These are phyloP conservation scores for Rhysida immarginata DNA, from an alignment of 1,140 invertebrate genomes.

Conservation along the genomic window DNA sequence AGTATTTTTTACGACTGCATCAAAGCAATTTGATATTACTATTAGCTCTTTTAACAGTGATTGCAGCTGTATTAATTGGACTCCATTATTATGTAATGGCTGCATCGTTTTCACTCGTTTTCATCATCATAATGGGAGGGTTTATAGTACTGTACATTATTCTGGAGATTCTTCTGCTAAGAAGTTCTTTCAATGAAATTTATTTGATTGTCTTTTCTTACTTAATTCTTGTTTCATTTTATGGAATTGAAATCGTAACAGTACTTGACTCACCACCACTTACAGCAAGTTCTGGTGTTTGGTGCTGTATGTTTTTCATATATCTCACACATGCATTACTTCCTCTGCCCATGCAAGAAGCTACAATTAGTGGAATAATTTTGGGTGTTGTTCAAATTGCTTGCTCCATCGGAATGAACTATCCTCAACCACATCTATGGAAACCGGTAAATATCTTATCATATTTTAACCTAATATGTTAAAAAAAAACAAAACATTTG, in stretches of 20 bases:
- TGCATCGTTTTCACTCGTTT: background rate
- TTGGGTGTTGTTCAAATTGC: conserved; percentile 50
- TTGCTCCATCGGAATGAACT: conserved; percentile 25
- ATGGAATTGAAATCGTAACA: conserved; percentile 44
- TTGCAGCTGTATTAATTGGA: conserved; percentile 44
- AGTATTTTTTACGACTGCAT: conserved; percentile 83
- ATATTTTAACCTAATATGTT: too few relatives aligned
- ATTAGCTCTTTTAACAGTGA: conserved; percentile 51
- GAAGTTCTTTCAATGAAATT: conserved; percentile 71
- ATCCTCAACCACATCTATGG: conserved; percentile 22
- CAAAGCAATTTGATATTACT: conserved; percentile 75
- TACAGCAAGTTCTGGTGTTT: conserved; percentile 40
- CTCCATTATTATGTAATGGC: conserved; percentile 23
- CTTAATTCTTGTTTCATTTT: conserved; percentile 51
- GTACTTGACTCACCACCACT: conserved; percentile 31
- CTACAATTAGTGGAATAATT: conserved; percentile 50
- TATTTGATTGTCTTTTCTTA: conserved; percentile 68
- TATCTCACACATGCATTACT: conserved; percentile 77
- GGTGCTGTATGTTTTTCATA: conserved; percentile 57
- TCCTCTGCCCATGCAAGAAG: conserved; percentile 58
- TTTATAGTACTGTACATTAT: conserved; percentile 37
- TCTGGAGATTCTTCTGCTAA: conserved; percentile 53
- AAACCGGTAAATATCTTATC: too few relatives aligned
- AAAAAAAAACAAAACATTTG: too few relatives aligned
- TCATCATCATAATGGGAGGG: conserved; percentile 24